A percentile compares a stretch with the other conserved stretches of the same genome.
Evolutionary conservation across 2,797 vertebrate genomes (phyloP).

Genomic region (Fistularia commersonii): DNA sequence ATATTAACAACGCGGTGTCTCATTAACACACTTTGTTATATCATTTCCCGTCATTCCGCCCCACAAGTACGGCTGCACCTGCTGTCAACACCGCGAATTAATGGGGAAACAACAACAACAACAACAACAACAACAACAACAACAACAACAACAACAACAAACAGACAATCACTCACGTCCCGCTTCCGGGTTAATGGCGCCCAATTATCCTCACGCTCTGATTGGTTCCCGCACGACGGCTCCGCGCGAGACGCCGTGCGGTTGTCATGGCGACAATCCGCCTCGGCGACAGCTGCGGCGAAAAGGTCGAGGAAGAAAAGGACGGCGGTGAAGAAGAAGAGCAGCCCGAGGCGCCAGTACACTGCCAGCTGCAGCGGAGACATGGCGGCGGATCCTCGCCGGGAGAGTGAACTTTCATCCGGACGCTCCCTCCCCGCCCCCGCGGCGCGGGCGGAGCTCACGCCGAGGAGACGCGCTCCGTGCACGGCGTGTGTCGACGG

Average conservation of each 20-base stretch:
- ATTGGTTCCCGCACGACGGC: slow-evolving; percentile 33
- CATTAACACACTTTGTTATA: too few species aligned
- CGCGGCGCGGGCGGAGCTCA: too few species aligned
- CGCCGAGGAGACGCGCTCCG: too few species aligned
- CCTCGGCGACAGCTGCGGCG: slow-evolving; percentile 5
- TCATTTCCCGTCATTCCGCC: too few species aligned
- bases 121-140: not conserved
- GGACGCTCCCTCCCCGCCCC: too few species aligned
- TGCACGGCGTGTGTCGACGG: too few species aligned
- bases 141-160: not conserved
- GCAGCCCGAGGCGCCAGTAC: slow-evolving; percentile 65
- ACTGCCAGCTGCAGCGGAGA: slow-evolving; percentile 66
- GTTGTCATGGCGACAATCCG: slow-evolving; percentile 42
- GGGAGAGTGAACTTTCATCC: too few species aligned
- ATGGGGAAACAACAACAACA: not conserved
- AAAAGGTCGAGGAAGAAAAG: slow-evolving; percentile 75
- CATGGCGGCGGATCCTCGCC: slow-evolving; percentile 10
- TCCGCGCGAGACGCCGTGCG: not conserved
- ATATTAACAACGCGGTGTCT: too few species aligned
- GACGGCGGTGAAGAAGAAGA: slow-evolving; percentile 63
- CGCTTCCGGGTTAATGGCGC: not conserved
- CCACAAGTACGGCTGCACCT: too few species aligned
- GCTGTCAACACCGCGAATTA: too few species aligned
- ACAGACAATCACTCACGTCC: slow-evolving; percentile 33
- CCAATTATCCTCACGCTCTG: slow-evolving; percentile 31